Conservation (phyloP, 1,140 invertebrate species). For the Octopus sinensis region DNA sequence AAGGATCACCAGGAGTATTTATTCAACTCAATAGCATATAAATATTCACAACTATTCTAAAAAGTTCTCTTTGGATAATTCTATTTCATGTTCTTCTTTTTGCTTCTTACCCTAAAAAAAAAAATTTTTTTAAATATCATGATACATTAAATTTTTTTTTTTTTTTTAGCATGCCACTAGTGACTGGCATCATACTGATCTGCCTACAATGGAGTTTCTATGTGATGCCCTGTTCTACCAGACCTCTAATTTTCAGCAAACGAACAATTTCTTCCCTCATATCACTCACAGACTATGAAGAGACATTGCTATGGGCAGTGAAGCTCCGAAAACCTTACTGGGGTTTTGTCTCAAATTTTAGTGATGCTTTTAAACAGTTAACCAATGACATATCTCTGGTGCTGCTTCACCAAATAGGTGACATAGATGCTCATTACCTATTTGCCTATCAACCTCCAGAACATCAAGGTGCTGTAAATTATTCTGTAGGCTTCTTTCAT, state of each 20-base stretch:
- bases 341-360: neutral
- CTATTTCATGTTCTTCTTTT: no score
- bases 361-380: constrained; percentile 12
- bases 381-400: constrained; percentile 19
- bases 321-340: neutral
- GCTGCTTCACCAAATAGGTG: constrained; percentile 18
- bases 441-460: constrained; percentile 19
- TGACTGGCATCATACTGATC: no score
- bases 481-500: neutral
- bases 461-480: neutral
- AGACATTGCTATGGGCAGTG: constrained; percentile 13
- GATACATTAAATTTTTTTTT: no score
- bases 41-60: no score
- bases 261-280: neutral
- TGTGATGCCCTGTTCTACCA: neutral
- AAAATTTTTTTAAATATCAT: no score
- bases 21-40: no score
- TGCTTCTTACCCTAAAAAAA: no score
- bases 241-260: neutral
- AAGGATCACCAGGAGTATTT: no score
- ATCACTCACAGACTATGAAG: neutral
- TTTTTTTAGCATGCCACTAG: no score
- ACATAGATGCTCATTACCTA: constrained; percentile 18
- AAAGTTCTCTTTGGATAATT: no score
- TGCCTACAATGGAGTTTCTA: no score